Evolutionary conservation across 2,113 vertebrate genomes (phyloP), one percentile per base, ranked within the genome.

Genomic region (Pangasianodon hypophthalmus): DNA sequence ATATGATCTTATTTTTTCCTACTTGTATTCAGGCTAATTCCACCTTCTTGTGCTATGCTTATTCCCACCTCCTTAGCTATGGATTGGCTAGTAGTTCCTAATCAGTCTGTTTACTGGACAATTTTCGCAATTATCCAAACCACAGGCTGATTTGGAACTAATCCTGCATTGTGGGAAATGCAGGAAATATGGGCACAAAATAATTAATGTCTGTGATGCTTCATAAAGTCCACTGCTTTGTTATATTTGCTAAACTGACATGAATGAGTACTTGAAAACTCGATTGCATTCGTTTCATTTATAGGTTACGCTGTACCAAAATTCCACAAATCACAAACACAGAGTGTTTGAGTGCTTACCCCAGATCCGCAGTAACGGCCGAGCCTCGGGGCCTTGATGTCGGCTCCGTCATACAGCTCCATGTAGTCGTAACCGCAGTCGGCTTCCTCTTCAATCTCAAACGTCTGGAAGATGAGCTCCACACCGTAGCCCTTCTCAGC

Each of bases 381-480:
- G 64, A 99, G 97, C 29, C 98, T 97, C 0, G 98, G 98, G 14
- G 98, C 97, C 0, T 97, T 97, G 89, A 95, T 93, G 58, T 98
- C 98, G 0, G 97, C 96, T 6, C 98, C 98, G 0, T 99, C 98
- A 0, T 98, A 99, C 67, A 99, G 95, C 95, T 99, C 98, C 96
- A 99, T 96, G 92, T 98, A 98, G 93, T 99, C 98, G 0, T 99
- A 99, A 6, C 97, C 97, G 0, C 98, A 99, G 94, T 99, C 97
- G 0, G 96, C 95, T 90, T 99, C 98, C 91, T 99, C 98, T 94
- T 99, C 98, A 1, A 98, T 97, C 95, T 99, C 98, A 0, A 99
- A 99, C 41, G 98, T 97, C 94, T 98, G 98, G 96, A 99, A 99
- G 93, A 97, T 97, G 91, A 99, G 95, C 95, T 99, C 98, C 93